Evolutionary conservation across 2,888 invertebrate species (phyloP), one percentile per base, ranked within the genome.

Genomic region (Tuta absoluta): DNA sequence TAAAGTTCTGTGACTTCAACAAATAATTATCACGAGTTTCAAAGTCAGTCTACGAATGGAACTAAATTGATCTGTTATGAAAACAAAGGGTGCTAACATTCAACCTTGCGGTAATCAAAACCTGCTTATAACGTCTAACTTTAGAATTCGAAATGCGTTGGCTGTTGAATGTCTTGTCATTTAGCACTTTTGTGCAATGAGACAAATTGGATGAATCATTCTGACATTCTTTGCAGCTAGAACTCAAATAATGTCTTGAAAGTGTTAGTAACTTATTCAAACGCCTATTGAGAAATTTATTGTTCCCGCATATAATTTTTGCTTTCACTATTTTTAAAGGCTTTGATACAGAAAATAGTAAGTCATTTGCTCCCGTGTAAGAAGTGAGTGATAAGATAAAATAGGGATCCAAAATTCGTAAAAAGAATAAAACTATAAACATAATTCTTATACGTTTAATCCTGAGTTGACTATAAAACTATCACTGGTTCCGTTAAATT

Each of bases 401-500:
- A 33, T 33, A 33, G 8, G 8, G 4, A 33, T 33, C 33, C 3
- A 33, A 37, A 12, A 37, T 37, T 37, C 37, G 7, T 51, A 19
- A 51, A 23, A 53, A 24, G 28, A 57, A 57, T 57, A 60, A 57
- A 53, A 61, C 56, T 11, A 24, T 17, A 14, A 62, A 21, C 3
- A 56, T 45, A 53, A 11, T 53, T 11, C 23, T 53, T 48, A 66
- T 37, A 23, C 45, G 62, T 64, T 65, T 60, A 65, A 65, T 66
- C 57, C 28, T 62, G n/a, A 45, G 17, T 66, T 64, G 62, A 67
- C 59, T 21, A 83, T 71, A 58, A 96, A 95, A 41, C 82, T 82
- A 60, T 92, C 81, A 11, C 93, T 92, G 37, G 86, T 77, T 12
- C 95, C 96, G 60, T 87, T 89, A 77, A 96, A 96, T 0, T 93